These are phyloP conservation scores for Dendrocincla fuliginosa DNA, from an alignment of 2,797 vertebrate genomes.

Conservation along the genomic window DNA sequence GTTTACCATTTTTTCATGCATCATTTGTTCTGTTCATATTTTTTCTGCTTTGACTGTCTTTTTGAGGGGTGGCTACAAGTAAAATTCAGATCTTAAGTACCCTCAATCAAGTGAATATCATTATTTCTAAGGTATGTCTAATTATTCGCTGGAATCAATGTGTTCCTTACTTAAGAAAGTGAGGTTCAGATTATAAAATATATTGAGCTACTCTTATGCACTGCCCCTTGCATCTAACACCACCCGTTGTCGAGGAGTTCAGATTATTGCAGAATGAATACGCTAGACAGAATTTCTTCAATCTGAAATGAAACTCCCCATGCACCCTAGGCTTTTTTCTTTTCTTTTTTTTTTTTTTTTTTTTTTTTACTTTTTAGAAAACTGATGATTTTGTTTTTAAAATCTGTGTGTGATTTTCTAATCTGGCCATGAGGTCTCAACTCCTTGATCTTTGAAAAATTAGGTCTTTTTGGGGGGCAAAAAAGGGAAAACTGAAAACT, in stretches of 20 bases:
- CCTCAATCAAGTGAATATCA: background rate
- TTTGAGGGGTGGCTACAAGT: background rate
- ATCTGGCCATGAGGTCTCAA: background rate
- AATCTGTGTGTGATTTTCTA: background rate
- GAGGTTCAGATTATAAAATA: background rate
- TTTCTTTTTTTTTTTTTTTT: background rate
- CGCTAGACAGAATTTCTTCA: background rate
- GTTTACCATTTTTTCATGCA: background rate
- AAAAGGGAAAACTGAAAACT: background rate
- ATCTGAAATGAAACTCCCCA: background rate
- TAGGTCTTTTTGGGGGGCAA: background rate
- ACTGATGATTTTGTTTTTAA: background rate
- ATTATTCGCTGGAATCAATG: background rate
- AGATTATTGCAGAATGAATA: background rate
- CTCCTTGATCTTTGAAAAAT: slow-evolving; percentile 11
- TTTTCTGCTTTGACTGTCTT: background rate
- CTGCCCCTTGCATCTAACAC: background rate
- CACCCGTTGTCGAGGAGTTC: background rate
- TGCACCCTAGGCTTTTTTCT: background rate
- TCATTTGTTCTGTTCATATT: background rate
- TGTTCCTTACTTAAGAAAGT: background rate
- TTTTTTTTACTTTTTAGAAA: background rate
- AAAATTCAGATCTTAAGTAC: background rate
- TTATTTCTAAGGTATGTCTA: background rate
- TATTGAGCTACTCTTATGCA: background rate